Conservation (phyloP, 2,888 invertebrate genomes). For the Drosophila pseudotakahashii region DNA sequence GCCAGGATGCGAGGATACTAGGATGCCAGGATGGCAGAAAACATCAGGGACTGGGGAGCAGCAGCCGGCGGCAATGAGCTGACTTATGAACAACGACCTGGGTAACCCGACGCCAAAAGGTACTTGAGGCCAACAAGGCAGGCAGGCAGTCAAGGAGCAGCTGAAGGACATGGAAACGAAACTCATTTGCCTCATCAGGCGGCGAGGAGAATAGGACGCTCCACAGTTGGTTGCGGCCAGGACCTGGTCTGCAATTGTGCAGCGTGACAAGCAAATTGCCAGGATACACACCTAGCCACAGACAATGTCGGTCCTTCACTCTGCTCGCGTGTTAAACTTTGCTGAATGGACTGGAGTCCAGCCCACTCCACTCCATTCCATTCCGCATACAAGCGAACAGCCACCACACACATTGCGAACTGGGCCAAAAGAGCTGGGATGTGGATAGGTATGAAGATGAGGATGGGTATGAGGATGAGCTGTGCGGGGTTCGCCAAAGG, state of each 20-base stretch:
- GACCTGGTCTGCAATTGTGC: constrained; percentile 49
- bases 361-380: neutral
- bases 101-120: constrained; percentile 48
- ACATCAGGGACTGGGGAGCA: constrained; percentile 5
- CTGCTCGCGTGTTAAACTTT: constrained; percentile 56
- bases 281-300: constrained; percentile 44
- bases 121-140: constrained; percentile 52
- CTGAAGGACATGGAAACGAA: constrained; percentile 69
- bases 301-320: constrained; percentile 26
- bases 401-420: constrained; percentile 45
- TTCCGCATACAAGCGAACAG: too few relatives aligned
- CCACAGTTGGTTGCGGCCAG: constrained; percentile 69
- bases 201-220: constrained; percentile 36
- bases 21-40: constrained; percentile 3
- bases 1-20: neutral
- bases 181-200: constrained; percentile 71
- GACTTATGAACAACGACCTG: constrained; percentile 32
- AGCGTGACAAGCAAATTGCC: constrained; percentile 75
- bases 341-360: constrained; percentile 41
- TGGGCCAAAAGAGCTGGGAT: constrained; percentile 28
- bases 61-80: constrained; percentile 36
- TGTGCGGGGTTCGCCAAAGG: neutral
- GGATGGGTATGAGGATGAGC: constrained; percentile 6
- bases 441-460: neutral
- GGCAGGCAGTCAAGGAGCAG: constrained; percentile 53